Percentiles rank a stretch among this genome's conserved stretches.
These are phyloP conservation scores for Capitulum mitella DNA, from an alignment of 2,888 invertebrate genomes.

Conservation along the genomic window DNA sequence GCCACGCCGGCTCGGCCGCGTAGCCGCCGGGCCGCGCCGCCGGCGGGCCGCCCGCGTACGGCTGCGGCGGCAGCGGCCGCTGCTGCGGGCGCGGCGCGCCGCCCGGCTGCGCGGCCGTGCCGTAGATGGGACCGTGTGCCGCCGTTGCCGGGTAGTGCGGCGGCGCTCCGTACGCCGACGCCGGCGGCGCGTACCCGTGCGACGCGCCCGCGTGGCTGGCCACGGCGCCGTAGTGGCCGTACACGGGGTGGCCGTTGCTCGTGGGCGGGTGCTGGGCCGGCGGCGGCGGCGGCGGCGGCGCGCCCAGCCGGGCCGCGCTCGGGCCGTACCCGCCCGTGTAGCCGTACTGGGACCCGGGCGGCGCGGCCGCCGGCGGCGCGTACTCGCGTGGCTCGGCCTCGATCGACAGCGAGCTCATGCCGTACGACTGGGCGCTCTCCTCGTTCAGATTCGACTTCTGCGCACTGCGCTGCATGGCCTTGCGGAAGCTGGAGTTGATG, in stretches of 20 bases:
- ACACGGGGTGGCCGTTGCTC: background rate
- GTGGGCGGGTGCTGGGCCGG: background rate
- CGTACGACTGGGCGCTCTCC: slow-evolving; percentile 12
- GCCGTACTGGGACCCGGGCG: background rate
- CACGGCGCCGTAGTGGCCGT: background rate
- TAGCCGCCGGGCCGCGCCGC: background rate
- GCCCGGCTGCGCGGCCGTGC: background rate
- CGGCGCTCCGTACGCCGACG: too few species aligned
- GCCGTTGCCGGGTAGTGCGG: background rate
- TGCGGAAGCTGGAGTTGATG: slow-evolving; percentile 31
- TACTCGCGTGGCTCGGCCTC: background rate
- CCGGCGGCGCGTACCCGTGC: background rate
- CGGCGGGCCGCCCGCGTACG: slow-evolving; percentile 1
- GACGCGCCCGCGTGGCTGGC: background rate
- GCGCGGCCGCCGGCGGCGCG: background rate
- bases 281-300: background rate
- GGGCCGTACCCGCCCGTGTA: background rate
- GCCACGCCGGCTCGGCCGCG: background rate
- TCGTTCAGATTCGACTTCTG: slow-evolving; percentile 28
- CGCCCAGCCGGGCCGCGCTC: background rate
- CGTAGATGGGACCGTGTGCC: background rate
- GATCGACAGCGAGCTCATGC: background rate
- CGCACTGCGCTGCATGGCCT: slow-evolving; percentile 31
- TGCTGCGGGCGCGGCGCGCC: slow-evolving; percentile 7
- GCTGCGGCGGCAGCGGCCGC: slow-evolving; percentile 16